phyloP scores from a whole-genome alignment of 2,888 invertebrate species.

The Thereva unica region DNA sequence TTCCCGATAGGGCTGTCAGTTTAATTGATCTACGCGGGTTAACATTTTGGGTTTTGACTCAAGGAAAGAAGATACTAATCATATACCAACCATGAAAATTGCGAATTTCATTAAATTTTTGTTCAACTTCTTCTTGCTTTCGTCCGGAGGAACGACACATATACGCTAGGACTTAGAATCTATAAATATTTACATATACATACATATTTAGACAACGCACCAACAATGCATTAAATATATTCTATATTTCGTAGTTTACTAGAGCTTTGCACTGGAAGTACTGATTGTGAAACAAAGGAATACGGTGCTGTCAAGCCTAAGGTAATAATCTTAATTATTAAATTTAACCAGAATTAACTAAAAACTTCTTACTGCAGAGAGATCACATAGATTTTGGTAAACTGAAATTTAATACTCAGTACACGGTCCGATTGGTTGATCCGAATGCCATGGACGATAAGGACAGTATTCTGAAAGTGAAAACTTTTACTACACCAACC shows the following conservation, averaged over 20 bases:
- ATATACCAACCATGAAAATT: too few species aligned
- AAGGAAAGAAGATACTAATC: too few species aligned
- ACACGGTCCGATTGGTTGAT: slow-evolving; percentile 49
- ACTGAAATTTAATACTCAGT: slow-evolving; percentile 55
- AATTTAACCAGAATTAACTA: not conserved
- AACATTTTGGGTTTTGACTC: too few species aligned
- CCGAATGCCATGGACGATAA: slow-evolving; percentile 19
- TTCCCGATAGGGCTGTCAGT: too few species aligned
- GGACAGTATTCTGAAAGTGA: slow-evolving; percentile 9
- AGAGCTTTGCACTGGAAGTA: slow-evolving; percentile 54
- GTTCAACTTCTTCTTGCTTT: too few species aligned
- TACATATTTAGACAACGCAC: not conserved
- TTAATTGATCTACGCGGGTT: too few species aligned
- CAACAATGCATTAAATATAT: too few species aligned
- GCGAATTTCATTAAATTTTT: too few species aligned
- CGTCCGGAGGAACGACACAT: too few species aligned
- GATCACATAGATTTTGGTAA: slow-evolving; percentile 55
- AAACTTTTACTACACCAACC: slow-evolving; percentile 52
- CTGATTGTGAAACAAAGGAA: slow-evolving; percentile 54
- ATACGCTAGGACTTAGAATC: too few species aligned
- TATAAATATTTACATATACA: slow-evolving; percentile 26
- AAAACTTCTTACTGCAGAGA: slow-evolving; percentile 46
- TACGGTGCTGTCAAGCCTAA: slow-evolving; percentile 55
- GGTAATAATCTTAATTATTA: slow-evolving; percentile 44
- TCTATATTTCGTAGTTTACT: slow-evolving; percentile 49